Conservation (phyloP, 2,888 invertebrate species). For the Apodemia zela region DNA sequence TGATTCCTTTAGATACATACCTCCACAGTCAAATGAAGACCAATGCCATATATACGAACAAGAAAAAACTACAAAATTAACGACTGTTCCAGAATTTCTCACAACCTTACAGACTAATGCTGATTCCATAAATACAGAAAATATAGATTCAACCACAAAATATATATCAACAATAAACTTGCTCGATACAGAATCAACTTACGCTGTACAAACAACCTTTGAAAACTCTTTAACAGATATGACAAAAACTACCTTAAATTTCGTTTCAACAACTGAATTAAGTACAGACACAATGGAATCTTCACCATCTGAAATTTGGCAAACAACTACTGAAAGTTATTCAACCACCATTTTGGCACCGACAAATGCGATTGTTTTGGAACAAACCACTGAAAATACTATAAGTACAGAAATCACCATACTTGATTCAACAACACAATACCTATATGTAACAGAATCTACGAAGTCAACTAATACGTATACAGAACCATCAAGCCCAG, state of each 20-base stretch:
- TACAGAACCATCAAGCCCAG: not conserved
- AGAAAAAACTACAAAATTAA: not conserved
- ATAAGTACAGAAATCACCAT: not conserved
- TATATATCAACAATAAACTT: not conserved
- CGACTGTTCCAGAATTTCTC: not conserved
- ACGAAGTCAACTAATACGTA: not conserved
- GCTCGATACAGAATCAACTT: not conserved
- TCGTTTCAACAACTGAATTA: not conserved
- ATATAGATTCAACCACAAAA: not conserved
- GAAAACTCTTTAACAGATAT: not conserved
- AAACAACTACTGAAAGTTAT: not conserved
- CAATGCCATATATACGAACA: constrained; percentile 17
- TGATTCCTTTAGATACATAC: constrained; percentile 36
- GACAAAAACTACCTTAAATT: not conserved
- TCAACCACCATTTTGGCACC: no score
- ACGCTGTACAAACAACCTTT: not conserved
- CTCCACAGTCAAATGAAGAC: constrained; percentile 26
- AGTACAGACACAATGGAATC: not conserved
- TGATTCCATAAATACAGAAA: not conserved
- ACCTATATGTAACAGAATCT: not conserved
- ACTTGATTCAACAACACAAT: not conserved
- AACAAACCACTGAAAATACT: constrained; percentile 1
- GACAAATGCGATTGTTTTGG: not conserved
- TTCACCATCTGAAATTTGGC: not conserved
- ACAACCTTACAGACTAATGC: not conserved